Conservation (phyloP, 2,797 vertebrate genomes). For the Enoplosus armatus region DNA sequence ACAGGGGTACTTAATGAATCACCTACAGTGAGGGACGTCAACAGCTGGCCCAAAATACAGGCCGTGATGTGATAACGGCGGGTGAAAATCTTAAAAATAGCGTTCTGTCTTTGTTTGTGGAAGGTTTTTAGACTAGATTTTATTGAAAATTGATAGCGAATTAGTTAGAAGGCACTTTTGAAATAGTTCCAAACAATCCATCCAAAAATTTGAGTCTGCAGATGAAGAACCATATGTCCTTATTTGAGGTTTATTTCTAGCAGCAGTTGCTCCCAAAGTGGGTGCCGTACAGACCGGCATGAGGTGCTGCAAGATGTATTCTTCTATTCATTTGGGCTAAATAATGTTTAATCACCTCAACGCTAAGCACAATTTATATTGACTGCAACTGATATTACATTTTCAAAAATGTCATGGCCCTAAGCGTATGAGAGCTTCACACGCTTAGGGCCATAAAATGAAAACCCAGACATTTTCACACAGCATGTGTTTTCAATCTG, state of each 20-base stretch:
- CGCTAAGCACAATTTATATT: neutral
- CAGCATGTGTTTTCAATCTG: neutral
- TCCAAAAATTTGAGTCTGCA: conserved; percentile 3
- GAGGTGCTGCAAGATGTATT: neutral
- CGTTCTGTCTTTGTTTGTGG: neutral
- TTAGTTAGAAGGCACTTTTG: neutral
- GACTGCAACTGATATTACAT: neutral
- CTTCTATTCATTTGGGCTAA: neutral
- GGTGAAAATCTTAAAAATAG: conserved; percentile 14
- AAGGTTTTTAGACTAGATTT: neutral
- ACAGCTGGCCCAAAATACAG: conserved; percentile 56
- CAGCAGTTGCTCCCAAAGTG: neutral
- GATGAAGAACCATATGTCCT: neutral
- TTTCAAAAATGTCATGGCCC: neutral
- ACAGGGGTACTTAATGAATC: conserved; percentile 66
- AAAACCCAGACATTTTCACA: neutral
- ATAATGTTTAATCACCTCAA: neutral
- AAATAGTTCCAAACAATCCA: conserved; percentile 15
- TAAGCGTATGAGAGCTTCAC: too few relatives aligned
- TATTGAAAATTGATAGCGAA: neutral
- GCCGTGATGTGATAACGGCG: conserved; percentile 3
- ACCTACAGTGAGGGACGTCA: conserved; percentile 43
- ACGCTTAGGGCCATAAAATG: neutral
- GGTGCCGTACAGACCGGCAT: too few relatives aligned
- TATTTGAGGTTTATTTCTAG: neutral